These are phyloP conservation scores for Rhynchomys soricoides DNA, from an alignment of 2,113 vertebrate species.

Conservation along the genomic window DNA sequence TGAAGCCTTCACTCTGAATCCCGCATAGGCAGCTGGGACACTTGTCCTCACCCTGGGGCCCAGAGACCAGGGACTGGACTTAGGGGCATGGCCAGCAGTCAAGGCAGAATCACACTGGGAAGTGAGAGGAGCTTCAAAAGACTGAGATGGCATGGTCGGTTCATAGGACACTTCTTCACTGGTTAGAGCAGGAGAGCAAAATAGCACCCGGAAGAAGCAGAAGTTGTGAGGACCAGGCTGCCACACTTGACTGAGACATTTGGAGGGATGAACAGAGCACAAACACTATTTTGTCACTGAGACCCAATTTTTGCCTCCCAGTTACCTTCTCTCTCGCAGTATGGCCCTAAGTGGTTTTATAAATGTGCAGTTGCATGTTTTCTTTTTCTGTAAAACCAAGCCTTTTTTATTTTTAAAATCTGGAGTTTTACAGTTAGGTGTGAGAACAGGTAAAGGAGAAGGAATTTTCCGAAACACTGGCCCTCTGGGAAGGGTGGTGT, in stretches of 20 bases:
- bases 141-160: no score
- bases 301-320: not conserved
- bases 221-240: not conserved
- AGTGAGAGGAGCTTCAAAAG: not conserved
- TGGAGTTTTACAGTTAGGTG: not conserved
- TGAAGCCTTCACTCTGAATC: not conserved
- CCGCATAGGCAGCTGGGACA: not conserved
- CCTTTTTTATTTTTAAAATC: not conserved
- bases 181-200: not conserved
- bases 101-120: not conserved
- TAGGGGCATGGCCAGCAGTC: no score
- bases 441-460: conserved; percentile 24
- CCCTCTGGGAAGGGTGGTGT: conserved; percentile 11
- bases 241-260: not conserved
- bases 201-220: not conserved
- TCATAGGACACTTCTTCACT: not conserved
- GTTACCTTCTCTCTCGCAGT: not conserved
- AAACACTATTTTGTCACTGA: not conserved
- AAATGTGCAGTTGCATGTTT: not conserved
- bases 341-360: not conserved
- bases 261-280: not conserved
- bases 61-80: not conserved
- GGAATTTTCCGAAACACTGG: not conserved
- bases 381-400: not conserved
- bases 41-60: not conserved